Conservation (phyloP, 2,888 invertebrate genomes). For the Pyrochroa serraticornis region DNA sequence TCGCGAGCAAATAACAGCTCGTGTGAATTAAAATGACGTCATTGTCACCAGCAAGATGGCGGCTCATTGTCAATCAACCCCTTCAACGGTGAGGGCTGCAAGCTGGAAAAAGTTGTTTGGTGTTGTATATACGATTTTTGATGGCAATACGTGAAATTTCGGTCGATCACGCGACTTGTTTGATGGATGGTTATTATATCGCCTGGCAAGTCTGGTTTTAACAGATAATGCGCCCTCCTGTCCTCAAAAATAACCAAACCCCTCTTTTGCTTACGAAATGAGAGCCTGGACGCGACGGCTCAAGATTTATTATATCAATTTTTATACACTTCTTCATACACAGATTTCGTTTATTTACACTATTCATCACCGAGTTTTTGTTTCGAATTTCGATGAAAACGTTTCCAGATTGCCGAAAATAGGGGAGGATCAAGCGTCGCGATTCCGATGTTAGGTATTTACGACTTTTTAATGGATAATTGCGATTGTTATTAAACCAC, state of each 20-base stretch:
- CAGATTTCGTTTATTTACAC: constrained; percentile 35
- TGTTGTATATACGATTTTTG: constrained; percentile 27
- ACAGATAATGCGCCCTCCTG: constrained; percentile 47
- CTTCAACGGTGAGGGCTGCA: constrained; percentile 7
- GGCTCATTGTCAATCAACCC: constrained; percentile 11
- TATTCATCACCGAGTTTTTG: constrained; percentile 24
- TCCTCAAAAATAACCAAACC: constrained; percentile 36
- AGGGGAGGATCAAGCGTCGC: background rate
- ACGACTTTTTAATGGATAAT: constrained; percentile 11
- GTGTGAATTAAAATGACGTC: constrained; percentile 19
- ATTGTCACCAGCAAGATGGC: constrained; percentile 24
- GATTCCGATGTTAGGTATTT: background rate
- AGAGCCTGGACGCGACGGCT: constrained; percentile 44
- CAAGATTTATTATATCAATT: constrained; percentile 47
- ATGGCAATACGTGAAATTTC: constrained; percentile 29
- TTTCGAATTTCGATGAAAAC: constrained; percentile 8
- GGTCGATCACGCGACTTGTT: constrained; percentile 30
- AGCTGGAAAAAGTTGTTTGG: constrained; percentile 13
- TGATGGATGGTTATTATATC: constrained; percentile 49
- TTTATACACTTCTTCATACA: constrained; percentile 42
- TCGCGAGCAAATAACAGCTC: constrained; percentile 16
- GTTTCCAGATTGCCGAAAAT: background rate
- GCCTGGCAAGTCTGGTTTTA: constrained; percentile 45
- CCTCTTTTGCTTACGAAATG: constrained; percentile 47
- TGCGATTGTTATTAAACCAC: constrained; percentile 12